Evolutionary conservation across 2,113 vertebrate genomes (phyloP), one percentile per base, ranked within the genome.

Genomic region (Puffinus mauretanicus): DNA sequence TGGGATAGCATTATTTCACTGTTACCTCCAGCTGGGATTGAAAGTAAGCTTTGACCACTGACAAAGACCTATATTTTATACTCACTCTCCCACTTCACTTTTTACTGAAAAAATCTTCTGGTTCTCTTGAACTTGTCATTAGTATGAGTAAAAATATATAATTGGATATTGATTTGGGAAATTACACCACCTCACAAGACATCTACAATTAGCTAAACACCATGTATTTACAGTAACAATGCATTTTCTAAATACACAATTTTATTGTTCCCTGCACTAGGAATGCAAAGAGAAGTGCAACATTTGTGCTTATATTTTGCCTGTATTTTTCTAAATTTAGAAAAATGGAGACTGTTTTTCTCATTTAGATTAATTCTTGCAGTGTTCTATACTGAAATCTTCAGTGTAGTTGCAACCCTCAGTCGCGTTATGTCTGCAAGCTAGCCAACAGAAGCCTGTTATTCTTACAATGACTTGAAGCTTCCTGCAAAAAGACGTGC

Each of bases 81-180:
- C 9, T 90, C 47, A 47, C 24, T 91, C 9, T 76, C 21, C 16
- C 27, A 30, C 27, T 87, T 81, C 21, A 67, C 4, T 49, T 94
- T 75, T 71, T 76, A 36, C 17, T 72, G 22, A 72, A 82, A 61
- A 77, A 64, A 57, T 71, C 36, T 89, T 80, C 15, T 30, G 58
- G 4, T 4, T 93, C 5, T 42, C 46, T 77, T 88, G 72, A 94
- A 89, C 32, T 71, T 57, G 17, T 34, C 62, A 47, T 44, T 69
- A 82, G 6, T 76, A 52, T 58, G 10, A 91, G 40, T 64, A 72
- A 94, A 92, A 82, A 79, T 61, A 58, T 22, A 19, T 67, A 85
- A 85, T 16, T 82, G 42, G 16, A 32, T 93, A 80, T 80, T 90
- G 87, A 87, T 72, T 54, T 85, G 24, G 61, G 22, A 89, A 95